Percentiles rank a stretch among this genome's conserved stretches.
Conservation (phyloP, 2,113 vertebrate species). For the Actinemys pallida region DNA sequence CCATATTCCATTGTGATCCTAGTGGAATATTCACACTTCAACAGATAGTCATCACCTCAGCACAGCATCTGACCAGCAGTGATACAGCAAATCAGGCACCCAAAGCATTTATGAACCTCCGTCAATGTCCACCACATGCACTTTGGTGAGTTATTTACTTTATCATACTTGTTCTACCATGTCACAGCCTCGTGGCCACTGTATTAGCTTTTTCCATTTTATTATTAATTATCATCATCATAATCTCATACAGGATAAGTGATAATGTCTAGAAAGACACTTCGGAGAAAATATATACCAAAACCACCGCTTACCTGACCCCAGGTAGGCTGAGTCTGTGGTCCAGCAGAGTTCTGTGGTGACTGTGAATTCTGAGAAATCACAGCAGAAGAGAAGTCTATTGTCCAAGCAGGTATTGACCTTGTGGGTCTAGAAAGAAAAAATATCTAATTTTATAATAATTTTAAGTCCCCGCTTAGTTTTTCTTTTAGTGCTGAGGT, state of each 20-base stretch:
- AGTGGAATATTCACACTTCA: neutral
- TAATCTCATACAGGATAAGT: neutral
- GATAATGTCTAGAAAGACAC: neutral
- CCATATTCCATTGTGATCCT: neutral
- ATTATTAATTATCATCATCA: neutral
- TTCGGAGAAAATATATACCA: neutral
- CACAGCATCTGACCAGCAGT: slow-evolving; percentile 1
- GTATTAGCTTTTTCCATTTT: neutral
- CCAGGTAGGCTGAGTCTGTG: neutral
- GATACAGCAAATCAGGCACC: slow-evolving; percentile 22
- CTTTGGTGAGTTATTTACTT: neutral
- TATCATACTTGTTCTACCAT: neutral
- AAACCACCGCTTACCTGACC: neutral
- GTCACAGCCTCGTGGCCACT: neutral
- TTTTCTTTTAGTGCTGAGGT: neutral
- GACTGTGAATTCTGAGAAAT: neutral
- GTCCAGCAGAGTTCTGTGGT: neutral
- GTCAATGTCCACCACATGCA: neutral
- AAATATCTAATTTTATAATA: neutral
- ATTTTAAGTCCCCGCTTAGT: neutral
- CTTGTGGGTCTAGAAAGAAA: neutral
- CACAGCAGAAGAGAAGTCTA: neutral
- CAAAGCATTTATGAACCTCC: accelerated
- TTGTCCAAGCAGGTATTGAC: neutral
- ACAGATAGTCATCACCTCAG: neutral